A percentile compares a stretch with the other conserved stretches of the same genome.
These are phyloP conservation scores for Nothobranchius kuhntae DNA, from an alignment of 2,113 vertebrate species.

Conservation along the genomic window DNA sequence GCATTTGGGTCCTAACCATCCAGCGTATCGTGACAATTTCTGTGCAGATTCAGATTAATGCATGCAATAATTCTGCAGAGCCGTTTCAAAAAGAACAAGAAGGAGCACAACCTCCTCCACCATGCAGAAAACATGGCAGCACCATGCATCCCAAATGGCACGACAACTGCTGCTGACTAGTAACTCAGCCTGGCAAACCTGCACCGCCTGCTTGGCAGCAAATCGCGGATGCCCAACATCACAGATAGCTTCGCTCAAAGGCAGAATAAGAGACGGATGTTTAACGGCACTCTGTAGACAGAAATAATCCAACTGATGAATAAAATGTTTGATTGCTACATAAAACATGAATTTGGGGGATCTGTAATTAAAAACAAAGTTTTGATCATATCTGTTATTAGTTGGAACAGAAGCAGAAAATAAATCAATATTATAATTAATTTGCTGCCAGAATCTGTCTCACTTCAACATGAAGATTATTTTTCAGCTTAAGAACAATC, in stretches of 20 bases:
- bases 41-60: slow-evolving; percentile 17
- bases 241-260: slow-evolving; percentile 18
- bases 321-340: not conserved
- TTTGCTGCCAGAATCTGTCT: no score
- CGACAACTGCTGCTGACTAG: slow-evolving; percentile 56
- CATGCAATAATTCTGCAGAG: slow-evolving; percentile 15
- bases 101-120: slow-evolving; percentile 10
- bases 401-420: no score
- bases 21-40: no score
- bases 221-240: slow-evolving; percentile 10
- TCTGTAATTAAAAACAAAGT: not conserved
- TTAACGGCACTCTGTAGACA: slow-evolving; percentile 13
- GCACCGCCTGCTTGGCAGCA: slow-evolving; percentile 51
- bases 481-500: no score
- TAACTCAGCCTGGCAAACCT: slow-evolving; percentile 38
- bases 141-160: slow-evolving; percentile 29
- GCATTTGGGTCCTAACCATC: no score
- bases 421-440: no score
- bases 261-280: slow-evolving; percentile 20
- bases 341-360: not conserved
- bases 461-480: no score
- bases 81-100: slow-evolving; percentile 17
- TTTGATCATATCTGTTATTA: no score
- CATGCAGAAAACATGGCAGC: slow-evolving; percentile 17
- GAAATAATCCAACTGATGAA: slow-evolving; percentile 3